A percentile compares a stretch with the other conserved stretches of the same genome.
Evolutionary conservation across 2,888 invertebrate genomes (phyloP).

Genomic region (Operophtera brumata): DNA sequence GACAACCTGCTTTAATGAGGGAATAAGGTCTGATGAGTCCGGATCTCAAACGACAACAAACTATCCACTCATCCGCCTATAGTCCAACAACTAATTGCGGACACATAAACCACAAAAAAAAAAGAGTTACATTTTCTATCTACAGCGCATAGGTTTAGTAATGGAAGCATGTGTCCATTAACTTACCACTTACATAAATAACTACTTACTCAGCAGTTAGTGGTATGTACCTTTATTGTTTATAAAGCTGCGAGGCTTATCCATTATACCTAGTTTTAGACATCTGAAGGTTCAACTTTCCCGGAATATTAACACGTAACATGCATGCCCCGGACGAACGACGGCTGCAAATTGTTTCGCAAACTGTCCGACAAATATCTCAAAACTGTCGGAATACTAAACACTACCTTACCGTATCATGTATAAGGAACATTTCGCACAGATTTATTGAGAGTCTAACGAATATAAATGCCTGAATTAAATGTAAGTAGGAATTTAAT

Average conservation of each 20-base stretch:
- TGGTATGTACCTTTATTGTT: too few species aligned
- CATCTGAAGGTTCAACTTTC: slow-evolving; percentile 2
- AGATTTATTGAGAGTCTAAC: neutral
- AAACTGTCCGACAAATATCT: slow-evolving; percentile 42
- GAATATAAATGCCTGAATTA: neutral
- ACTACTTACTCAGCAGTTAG: too few species aligned
- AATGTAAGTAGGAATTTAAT: neutral
- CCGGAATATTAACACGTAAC: slow-evolving; percentile 15
- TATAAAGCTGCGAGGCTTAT: neutral
- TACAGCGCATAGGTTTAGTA: too few species aligned
- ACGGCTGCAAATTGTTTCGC: slow-evolving; percentile 52
- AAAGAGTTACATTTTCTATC: too few species aligned
- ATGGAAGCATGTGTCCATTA: too few species aligned
- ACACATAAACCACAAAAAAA: too few species aligned
- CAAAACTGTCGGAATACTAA: neutral
- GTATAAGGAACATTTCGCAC: neutral
- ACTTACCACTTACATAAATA: too few species aligned
- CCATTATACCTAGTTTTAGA: neutral
- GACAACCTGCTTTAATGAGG: too few species aligned
- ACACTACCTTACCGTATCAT: neutral
- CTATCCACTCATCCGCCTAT: too few species aligned
- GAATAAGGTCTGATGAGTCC: too few species aligned
- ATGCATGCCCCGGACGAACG: slow-evolving; percentile 22
- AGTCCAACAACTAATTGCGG: too few species aligned
- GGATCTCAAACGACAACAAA: too few species aligned